These are phyloP conservation scores for Holothuria scabra DNA, from an alignment of 53 echinoderm and acorn worm genomes.

Conservation along the genomic window DNA sequence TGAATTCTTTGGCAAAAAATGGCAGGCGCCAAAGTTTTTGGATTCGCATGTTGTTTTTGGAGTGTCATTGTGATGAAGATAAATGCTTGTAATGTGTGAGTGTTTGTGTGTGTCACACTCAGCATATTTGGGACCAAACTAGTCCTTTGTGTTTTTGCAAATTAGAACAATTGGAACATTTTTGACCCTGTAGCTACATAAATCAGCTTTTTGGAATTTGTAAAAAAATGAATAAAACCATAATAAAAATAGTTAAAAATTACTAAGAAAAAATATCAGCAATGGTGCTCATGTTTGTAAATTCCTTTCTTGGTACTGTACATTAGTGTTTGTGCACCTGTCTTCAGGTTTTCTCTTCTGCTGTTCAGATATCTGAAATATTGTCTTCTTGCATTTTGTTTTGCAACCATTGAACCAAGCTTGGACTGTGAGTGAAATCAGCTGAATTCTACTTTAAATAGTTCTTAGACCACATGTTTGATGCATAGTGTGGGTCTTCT, in stretches of 20 bases:
- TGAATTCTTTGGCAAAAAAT: conserved; percentile 2
- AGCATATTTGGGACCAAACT: conserved; percentile 46
- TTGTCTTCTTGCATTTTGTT: conserved; percentile 13
- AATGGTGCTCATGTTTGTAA: conserved; percentile 49
- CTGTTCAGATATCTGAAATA: conserved; percentile 35
- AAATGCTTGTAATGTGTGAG: conserved; percentile 23
- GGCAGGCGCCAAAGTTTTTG: neutral
- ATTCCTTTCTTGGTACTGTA: conserved; percentile 31
- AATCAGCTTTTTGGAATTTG: conserved; percentile 11
- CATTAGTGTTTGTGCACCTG: conserved; percentile 36
- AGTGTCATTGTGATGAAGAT: conserved; percentile 28
- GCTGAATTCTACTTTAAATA: too few relatives aligned
- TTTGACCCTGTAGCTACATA: conserved; percentile 10
- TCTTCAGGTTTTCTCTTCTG: conserved; percentile 15
- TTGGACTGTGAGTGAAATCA: too few relatives aligned
- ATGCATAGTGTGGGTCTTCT: too few relatives aligned
- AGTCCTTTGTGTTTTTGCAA: conserved; percentile 47
- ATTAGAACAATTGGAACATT: conserved; percentile 24
- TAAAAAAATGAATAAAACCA: conserved; percentile 21
- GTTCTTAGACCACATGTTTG: too few relatives aligned
- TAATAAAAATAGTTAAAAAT: conserved; percentile 5
- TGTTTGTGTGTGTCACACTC: conserved; percentile 39
- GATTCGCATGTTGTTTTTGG: neutral
- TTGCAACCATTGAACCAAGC: too few relatives aligned
- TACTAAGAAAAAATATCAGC: conserved; percentile 29